Evolutionary conservation across 2,113 vertebrate genomes (phyloP).

Genomic region (Oreochromis tanganicae): DNA sequence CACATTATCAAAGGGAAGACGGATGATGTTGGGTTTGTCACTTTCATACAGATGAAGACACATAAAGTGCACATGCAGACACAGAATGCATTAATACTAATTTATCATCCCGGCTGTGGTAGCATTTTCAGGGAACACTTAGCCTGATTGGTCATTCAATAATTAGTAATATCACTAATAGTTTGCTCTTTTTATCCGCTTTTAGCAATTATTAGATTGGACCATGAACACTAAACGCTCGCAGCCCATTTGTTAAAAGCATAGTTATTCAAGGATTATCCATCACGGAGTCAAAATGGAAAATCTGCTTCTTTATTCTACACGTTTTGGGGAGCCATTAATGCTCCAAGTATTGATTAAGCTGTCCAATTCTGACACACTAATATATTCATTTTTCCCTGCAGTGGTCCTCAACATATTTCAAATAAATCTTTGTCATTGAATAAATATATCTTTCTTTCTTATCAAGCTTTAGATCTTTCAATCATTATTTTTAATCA

Average conservation of each 20-base stretch:
- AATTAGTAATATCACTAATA: slow-evolving; percentile 66
- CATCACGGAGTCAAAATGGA: slow-evolving; percentile 56
- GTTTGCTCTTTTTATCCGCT: slow-evolving; percentile 54
- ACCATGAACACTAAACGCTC: slow-evolving; percentile 11
- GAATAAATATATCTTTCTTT: neutral
- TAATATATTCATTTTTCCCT: slow-evolving; percentile 19
- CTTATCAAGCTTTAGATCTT: neutral
- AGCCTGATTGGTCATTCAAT: slow-evolving; percentile 56
- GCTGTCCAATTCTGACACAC: slow-evolving; percentile 11
- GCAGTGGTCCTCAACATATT: neutral
- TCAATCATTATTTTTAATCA: neutral
- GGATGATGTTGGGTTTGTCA: slow-evolving; percentile 2
- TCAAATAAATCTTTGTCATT: slow-evolving; percentile 16
- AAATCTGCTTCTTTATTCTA: slow-evolving; percentile 20
- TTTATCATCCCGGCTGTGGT: slow-evolving; percentile 38
- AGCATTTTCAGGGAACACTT: slow-evolving; percentile 55
- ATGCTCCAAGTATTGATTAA: slow-evolving; percentile 46
- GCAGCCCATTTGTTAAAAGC: slow-evolving; percentile 41
- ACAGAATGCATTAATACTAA: slow-evolving; percentile 16
- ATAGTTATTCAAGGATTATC: slow-evolving; percentile 49
- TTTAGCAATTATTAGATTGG: slow-evolving; percentile 62
- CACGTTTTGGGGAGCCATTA: slow-evolving; percentile 27
- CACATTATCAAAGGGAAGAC: neutral
- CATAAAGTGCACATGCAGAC: neutral
- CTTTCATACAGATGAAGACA: neutral